Evolutionary conservation across 2,888 invertebrate genomes (phyloP), one percentile per base, ranked within the genome.

Genomic region (Smittia aterrima): DNA sequence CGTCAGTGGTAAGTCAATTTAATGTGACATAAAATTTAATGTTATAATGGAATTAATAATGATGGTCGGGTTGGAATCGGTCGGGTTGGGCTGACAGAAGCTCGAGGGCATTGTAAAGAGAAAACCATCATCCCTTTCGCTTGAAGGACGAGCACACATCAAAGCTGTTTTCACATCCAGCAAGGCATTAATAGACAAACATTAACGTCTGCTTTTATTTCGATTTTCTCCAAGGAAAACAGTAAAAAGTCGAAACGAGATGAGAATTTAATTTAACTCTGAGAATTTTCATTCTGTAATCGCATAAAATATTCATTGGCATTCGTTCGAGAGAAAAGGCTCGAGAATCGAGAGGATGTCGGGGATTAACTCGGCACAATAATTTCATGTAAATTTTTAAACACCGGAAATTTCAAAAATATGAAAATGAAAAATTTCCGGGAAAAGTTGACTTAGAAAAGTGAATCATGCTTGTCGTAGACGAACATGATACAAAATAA

Each of bases 21-120:
- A 27, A 64, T 16, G 25, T 24, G 54, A 70, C 54, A 70, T 70
- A 70, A 70, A 67, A 70, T 70, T 70, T 70, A 24, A 70, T 70
- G 54, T 18, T 16, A 27, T 70, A 54, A 70, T 54, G 70, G 70
- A 70, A 70, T 70, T 70, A 70, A 54, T 70, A 70, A 70, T 54
- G 70, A 54, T 54, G 70, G 53, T 41, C 24, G n/a, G 38, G 11
- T 24, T 20, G 47, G 11, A 22, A 16, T 67, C 6, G 38, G 24
- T 13, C 11, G 64, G 64, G 25, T 22, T 58, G 16, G 18, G 18
- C 22, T n/a, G 47, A 47, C n/a, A n/a, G 22, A n/a, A 22, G 58
- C 22, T 58, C 22, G 7, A 18, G 58, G 58, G 18, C 58, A 58
- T 58, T 58, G 22, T 20, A 58, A 47, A 2, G 16, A 18, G 13